Conservation (phyloP, 2,113 vertebrate species). For the Plectropomus leopardus region DNA sequence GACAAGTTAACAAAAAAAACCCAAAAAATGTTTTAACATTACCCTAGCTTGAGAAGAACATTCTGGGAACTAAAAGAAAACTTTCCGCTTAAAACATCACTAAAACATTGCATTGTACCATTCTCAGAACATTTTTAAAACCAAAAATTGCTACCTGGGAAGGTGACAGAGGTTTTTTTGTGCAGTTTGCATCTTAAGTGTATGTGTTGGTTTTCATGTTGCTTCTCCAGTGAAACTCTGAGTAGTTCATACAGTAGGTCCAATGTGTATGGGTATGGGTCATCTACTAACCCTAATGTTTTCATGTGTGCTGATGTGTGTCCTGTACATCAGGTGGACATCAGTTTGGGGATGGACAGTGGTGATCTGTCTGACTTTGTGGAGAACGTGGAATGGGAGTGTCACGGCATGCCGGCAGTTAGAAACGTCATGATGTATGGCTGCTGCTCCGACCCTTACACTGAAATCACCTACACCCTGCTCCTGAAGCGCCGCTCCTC, state of each 20-base stretch:
- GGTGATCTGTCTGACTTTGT: conserved; percentile 97
- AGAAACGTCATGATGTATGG: conserved; percentile 95
- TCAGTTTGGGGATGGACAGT: conserved; percentile 90
- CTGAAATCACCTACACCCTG: conserved; percentile 95
- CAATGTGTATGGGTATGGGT: neutral
- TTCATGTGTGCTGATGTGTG: neutral
- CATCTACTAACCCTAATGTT: neutral
- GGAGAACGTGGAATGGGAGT: conserved; percentile 98
- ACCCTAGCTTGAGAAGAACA: too few relatives aligned
- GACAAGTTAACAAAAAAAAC: too few relatives aligned
- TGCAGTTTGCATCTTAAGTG: neutral
- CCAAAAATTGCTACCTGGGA: too few relatives aligned
- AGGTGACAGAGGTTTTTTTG: neutral
- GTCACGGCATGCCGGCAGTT: conserved; percentile 95
- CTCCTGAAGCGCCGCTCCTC: conserved; percentile 95
- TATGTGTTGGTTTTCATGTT: neutral
- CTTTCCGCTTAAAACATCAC: too few relatives aligned
- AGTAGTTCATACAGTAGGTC: neutral
- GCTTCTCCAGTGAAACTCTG: neutral
- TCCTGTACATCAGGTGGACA: conserved; percentile 80
- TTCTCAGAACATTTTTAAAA: too few relatives aligned
- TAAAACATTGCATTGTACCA: too few relatives aligned
- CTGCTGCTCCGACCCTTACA: conserved; percentile 98
- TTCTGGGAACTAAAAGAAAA: too few relatives aligned
- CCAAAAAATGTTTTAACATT: too few relatives aligned